These are phyloP conservation scores for Ataeniobius toweri DNA, from an alignment of 2,797 vertebrate species.

Conservation along the genomic window DNA sequence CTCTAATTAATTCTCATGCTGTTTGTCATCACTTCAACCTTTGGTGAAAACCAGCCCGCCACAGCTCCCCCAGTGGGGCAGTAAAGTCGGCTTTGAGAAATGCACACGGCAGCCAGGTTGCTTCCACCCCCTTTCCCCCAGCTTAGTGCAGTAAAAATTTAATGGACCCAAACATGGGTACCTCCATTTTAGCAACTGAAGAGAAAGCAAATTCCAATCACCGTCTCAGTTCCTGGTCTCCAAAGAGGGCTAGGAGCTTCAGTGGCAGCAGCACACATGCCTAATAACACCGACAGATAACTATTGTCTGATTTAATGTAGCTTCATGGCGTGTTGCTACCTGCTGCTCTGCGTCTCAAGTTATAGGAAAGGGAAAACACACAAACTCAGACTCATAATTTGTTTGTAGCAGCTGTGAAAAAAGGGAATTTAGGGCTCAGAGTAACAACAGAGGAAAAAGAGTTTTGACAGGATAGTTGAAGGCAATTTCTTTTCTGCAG, in stretches of 20 bases:
- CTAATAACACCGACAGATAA: constrained; percentile 45
- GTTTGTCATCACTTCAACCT: constrained; percentile 55
- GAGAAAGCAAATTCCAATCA: constrained; percentile 54
- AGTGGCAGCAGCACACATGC: constrained; percentile 19
- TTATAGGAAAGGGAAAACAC: constrained; percentile 23
- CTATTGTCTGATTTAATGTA: constrained; percentile 51
- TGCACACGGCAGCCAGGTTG: constrained; percentile 39
- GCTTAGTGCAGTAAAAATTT: constrained; percentile 50
- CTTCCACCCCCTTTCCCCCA: constrained; percentile 13
- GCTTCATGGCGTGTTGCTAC: constrained; percentile 31
- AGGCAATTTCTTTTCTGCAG: constrained; percentile 37
- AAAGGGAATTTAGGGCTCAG: not conserved
- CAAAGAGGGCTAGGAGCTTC: constrained; percentile 34
- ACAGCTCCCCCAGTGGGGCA: constrained; percentile 48
- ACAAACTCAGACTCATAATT: constrained; percentile 20
- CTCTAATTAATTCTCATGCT: constrained; percentile 54
- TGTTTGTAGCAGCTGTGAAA: constrained; percentile 23
- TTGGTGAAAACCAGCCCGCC: constrained; percentile 39
- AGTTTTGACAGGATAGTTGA: constrained; percentile 39
- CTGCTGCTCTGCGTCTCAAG: constrained; percentile 20
- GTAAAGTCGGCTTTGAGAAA: constrained; percentile 66
- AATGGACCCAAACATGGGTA: constrained; percentile 62
- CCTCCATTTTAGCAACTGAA: constrained; percentile 52
- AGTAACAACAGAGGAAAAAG: constrained; percentile 11
- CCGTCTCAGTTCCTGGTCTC: constrained; percentile 24